phyloP scores from a whole-genome alignment of 2,113 vertebrate genomes.

The Nicator chloris region DNA sequence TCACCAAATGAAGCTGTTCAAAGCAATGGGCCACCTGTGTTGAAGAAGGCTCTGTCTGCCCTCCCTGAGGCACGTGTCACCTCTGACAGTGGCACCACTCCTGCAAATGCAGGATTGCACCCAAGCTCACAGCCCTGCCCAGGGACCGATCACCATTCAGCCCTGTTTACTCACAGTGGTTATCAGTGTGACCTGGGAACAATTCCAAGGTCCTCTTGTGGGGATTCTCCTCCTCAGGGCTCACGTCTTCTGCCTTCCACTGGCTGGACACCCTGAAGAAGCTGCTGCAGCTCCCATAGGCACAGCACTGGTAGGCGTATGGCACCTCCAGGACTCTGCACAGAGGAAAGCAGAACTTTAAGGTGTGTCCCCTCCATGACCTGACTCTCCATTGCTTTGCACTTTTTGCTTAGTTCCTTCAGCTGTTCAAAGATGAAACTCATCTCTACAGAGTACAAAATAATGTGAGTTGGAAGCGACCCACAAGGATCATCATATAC shows the following conservation, averaged over 20 bases:
- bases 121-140: background rate
- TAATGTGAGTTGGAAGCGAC: background rate
- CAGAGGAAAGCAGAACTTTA: background rate
- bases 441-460: background rate
- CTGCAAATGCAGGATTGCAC: background rate
- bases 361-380: background rate
- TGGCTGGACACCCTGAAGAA: slow-evolving; percentile 77
- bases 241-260: slow-evolving; percentile 76
- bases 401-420: background rate
- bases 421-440: background rate
- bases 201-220: slow-evolving; percentile 79
- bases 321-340: slow-evolving; percentile 90
- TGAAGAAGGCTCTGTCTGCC: background rate
- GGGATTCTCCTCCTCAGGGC: slow-evolving; percentile 79
- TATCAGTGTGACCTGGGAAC: slow-evolving; percentile 79
- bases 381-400: background rate
- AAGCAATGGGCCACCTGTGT: background rate
- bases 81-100: background rate
- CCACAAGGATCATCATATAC: background rate
- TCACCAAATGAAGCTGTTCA: background rate
- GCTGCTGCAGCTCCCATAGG: slow-evolving; percentile 81
- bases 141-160: background rate
- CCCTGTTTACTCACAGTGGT: slow-evolving; percentile 81
- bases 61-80: background rate
- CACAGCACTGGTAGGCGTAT: slow-evolving; percentile 93